These are phyloP conservation scores for Rhagophthalmus giganteus DNA, from an alignment of 2,888 invertebrate species.

Conservation along the genomic window DNA sequence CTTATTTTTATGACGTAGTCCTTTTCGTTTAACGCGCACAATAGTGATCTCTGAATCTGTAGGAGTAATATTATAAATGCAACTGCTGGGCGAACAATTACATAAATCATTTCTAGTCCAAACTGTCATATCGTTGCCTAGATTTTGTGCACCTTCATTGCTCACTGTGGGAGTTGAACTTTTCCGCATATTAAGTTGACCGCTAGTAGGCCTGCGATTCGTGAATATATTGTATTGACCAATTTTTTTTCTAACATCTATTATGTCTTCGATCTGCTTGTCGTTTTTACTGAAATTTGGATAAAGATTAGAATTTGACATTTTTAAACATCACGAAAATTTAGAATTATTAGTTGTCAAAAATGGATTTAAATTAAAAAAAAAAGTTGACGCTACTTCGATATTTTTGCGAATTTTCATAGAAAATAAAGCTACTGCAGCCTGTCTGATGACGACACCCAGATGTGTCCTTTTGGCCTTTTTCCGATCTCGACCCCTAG, in stretches of 20 bases:
- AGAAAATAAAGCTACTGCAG: too few species aligned
- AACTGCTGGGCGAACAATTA: constrained; percentile 19
- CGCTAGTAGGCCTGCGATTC: neutral
- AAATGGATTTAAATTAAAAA: too few species aligned
- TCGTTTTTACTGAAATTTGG: neutral
- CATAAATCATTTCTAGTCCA: constrained; percentile 39
- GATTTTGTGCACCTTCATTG: constrained; percentile 1
- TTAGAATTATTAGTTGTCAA: too few species aligned
- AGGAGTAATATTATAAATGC: constrained; percentile 53
- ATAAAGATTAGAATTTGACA: neutral
- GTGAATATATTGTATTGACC: constrained; percentile 46
- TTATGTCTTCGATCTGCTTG: constrained; percentile 52
- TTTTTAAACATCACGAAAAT: neutral
- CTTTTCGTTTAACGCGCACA: constrained; percentile 57
- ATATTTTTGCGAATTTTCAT: too few species aligned
- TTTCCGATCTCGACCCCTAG: too few species aligned
- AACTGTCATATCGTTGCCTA: constrained; percentile 35
- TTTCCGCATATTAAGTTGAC: too few species aligned
- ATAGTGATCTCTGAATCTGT: constrained; percentile 66
- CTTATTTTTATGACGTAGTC: constrained; percentile 46
- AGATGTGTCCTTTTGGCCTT: too few species aligned
- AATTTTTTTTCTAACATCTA: constrained; percentile 48
- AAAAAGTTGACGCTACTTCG: too few species aligned
- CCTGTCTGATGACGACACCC: too few species aligned
- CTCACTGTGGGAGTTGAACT: constrained; percentile 28